Conservation (phyloP, 2,797 vertebrate species). For the Novumbra hubbsi region DNA sequence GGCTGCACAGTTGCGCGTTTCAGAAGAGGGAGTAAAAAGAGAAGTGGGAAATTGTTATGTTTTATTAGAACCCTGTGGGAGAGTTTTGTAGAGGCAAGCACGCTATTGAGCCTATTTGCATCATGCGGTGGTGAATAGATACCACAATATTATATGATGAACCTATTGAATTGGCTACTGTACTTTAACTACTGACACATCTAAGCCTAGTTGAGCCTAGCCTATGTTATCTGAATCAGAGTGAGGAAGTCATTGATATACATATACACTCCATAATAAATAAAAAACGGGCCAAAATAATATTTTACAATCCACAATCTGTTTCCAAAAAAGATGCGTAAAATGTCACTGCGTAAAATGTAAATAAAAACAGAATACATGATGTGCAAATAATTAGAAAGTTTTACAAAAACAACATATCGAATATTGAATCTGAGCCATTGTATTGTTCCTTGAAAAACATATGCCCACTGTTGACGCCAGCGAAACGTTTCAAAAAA, state of each 20-base stretch:
- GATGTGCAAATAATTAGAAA: too few relatives aligned
- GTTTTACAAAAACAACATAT: too few relatives aligned
- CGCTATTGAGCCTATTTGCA: slow-evolving; percentile 72
- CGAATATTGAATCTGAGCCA: too few relatives aligned
- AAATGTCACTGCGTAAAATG: too few relatives aligned
- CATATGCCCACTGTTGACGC: too few relatives aligned
- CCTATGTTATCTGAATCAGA: background rate
- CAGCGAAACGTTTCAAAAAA: too few relatives aligned
- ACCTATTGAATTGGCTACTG: slow-evolving; percentile 49
- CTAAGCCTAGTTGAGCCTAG: background rate
- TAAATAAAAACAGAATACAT: too few relatives aligned
- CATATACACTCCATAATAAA: too few relatives aligned
- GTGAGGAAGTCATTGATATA: background rate
- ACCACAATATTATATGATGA: slow-evolving; percentile 62
- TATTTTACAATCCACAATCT: too few relatives aligned
- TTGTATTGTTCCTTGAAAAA: too few relatives aligned
- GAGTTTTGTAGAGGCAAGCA: slow-evolving; percentile 75
- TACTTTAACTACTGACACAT: background rate
- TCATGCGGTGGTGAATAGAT: slow-evolving; percentile 71
- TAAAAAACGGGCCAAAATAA: too few relatives aligned
- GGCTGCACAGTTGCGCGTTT: slow-evolving; percentile 65
- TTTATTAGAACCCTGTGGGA: slow-evolving; percentile 76
- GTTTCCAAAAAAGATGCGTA: too few relatives aligned
- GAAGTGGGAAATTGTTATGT: slow-evolving; percentile 69
- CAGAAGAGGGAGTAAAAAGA: slow-evolving; percentile 51